Percentiles rank a stretch among this genome's conserved stretches.
Conservation (phyloP, 64 coral and sea anemone genomes). For the Pachyseris speciosa region DNA sequence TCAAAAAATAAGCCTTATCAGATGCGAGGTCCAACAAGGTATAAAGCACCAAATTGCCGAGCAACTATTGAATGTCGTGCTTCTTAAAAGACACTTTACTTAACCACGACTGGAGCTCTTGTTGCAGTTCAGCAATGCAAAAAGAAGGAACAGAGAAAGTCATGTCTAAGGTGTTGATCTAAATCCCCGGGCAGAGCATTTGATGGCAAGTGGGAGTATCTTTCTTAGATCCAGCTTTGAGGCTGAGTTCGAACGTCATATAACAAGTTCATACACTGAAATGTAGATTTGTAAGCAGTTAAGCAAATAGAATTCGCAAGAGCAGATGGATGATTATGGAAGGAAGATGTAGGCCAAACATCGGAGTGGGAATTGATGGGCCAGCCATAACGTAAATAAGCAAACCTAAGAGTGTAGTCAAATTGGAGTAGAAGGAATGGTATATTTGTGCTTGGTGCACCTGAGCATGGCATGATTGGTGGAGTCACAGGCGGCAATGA, state of each 20-base stretch:
- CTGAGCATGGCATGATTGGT: conserved; percentile 22
- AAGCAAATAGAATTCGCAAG: background rate
- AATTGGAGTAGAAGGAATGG: background rate
- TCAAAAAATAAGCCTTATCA: too few species aligned
- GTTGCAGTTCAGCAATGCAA: conserved; percentile 23
- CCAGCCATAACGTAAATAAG: conserved; percentile 11
- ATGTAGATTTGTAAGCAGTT: background rate
- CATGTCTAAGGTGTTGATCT: conserved; percentile 18
- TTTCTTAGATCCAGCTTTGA: conserved; percentile 12
- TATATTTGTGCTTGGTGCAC: background rate
- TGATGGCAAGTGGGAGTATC: background rate
- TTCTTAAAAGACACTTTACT: background rate
- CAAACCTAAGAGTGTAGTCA: background rate
- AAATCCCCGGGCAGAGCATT: conserved; percentile 50
- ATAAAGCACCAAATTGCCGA: too few species aligned
- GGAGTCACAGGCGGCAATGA: background rate
- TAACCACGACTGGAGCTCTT: conserved; percentile 1
- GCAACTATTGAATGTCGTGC: conserved; percentile 20
- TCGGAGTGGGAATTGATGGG: background rate
- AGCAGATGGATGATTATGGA: conserved; percentile 15
- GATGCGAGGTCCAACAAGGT: too few species aligned
- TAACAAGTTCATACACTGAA: conserved; percentile 11
- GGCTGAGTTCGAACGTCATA: conserved; percentile 46
- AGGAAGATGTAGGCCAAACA: background rate
- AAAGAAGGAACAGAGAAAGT: conserved; percentile 42